A percentile compares a stretch with the other conserved stretches of the same genome.
phyloP scores from a whole-genome alignment of 2,888 invertebrate genomes.

The Griposia aprilina region DNA sequence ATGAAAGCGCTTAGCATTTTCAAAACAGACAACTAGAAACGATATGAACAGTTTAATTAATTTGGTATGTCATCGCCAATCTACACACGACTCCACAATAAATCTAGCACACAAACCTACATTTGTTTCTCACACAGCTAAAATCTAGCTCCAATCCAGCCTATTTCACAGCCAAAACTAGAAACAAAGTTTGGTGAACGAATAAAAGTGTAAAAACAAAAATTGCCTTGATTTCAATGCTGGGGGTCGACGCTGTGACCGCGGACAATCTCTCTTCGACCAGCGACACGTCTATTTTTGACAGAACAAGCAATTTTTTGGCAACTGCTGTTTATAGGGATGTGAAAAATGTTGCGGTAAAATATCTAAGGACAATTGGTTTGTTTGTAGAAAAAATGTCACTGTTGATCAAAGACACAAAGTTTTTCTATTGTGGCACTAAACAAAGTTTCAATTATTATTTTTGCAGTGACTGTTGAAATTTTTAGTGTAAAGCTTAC shows the following conservation, averaged over 20 bases:
- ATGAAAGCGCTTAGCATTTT: not conserved
- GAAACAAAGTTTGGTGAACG: slow-evolving; percentile 39
- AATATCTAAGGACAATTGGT: not conserved
- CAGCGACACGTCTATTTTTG: slow-evolving; percentile 40
- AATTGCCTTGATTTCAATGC: slow-evolving; percentile 52
- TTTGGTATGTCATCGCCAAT: not conserved
- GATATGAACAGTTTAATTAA: not conserved
- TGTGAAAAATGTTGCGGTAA: not conserved
- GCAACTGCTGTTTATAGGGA: not conserved
- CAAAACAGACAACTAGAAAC: not conserved
- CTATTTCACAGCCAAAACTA: slow-evolving; percentile 27
- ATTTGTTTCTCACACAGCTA: not conserved
- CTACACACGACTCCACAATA: not conserved
- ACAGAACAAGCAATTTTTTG: slow-evolving; percentile 25
- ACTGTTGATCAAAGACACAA: not conserved
- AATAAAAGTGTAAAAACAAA: slow-evolving; percentile 43
- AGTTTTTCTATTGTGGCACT: not conserved
- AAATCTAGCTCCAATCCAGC: slow-evolving; percentile 24
- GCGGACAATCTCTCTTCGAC: slow-evolving; percentile 51
- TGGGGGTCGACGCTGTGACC: slow-evolving; percentile 39
- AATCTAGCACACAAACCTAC: not conserved
- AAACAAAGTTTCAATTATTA: not conserved
- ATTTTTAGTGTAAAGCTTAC: not conserved
- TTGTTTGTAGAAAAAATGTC: not conserved
- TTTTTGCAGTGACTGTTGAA: not conserved